Evolutionary conservation across 1,140 invertebrate species (phyloP), one percentile per base, ranked within the genome.

Genomic region (Augochlora pura): DNA sequence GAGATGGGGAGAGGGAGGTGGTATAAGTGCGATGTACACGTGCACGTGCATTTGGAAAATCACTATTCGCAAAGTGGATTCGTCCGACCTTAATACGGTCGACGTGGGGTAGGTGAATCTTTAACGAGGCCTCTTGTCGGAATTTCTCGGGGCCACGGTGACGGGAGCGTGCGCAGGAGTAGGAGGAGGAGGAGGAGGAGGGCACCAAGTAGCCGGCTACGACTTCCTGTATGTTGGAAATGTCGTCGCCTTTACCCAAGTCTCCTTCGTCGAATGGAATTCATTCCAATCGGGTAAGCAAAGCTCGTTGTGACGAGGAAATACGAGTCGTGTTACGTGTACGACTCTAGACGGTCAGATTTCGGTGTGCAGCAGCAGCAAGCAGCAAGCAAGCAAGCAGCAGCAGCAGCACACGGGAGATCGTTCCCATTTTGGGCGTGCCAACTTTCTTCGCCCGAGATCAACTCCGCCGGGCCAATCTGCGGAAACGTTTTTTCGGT

Each of bases 111-210:
- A 79, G 69, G 84, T 86, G 80, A 86, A 86, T 86, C 85, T 86
- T 86, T 86, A 86, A 86, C 73, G 84, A 81, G 81, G 73, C 72
- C 85, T 80, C 85, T 86, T 80, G 80, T 86, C 84, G 80, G 78
- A 85, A 86, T 86, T 82, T 86, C 77, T 77, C 70, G 60, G 77
- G 75, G n/a, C n/a, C 66, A 65, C 39, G 38, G 49, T 14, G 72
- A 75, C 59, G 57, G 67, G 60, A 23, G 46, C 32, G 54, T 68
- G 54, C 63, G 42, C 27, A 62, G 32, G n/a, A n/a, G n/a, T n/a
- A n/a, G n/a, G n/a, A n/a, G n/a, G n/a, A n/a, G n/a, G n/a, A n/a
- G n/a, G n/a, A n/a, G n/a, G n/a, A n/a, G n/a, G 23, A 54, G 75
- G 59, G 66, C 67, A n/a, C 39, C 39, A 60, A 80, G 68, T 80